A percentile compares a stretch with the other conserved stretches of the same genome.
These are phyloP conservation scores for Linyphia triangularis DNA, from an alignment of 2,888 invertebrate species.

Conservation along the genomic window DNA sequence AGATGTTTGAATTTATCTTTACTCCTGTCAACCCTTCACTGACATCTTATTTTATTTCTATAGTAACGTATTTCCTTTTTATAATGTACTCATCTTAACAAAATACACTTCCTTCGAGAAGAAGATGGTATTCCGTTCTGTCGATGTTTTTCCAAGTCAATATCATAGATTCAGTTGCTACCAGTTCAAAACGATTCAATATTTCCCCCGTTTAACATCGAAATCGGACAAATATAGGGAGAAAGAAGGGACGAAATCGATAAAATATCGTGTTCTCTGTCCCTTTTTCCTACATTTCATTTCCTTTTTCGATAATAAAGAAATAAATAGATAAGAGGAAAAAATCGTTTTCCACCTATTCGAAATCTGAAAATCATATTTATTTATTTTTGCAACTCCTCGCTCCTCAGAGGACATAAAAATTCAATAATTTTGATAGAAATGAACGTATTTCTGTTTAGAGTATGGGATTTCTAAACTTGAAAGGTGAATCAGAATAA, in stretches of 20 bases:
- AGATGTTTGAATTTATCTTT: conserved; percentile 17
- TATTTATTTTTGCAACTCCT: background rate
- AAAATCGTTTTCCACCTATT: conserved; percentile 1
- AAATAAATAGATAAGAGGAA: conserved; percentile 37
- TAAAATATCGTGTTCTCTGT: conserved; percentile 68
- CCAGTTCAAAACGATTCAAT: conserved; percentile 53
- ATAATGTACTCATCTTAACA: conserved; percentile 30
- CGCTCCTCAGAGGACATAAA: background rate
- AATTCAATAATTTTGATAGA: conserved; percentile 29
- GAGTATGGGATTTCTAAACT: background rate
- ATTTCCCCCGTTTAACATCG: conserved; percentile 47
- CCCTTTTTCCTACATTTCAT: conserved; percentile 40
- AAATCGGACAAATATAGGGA: conserved; percentile 66
- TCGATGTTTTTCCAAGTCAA: conserved; percentile 46
- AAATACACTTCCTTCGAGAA: conserved; percentile 1
- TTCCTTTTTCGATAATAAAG: conserved; percentile 51
- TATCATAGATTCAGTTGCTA: conserved; percentile 42
- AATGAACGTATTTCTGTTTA: conserved; percentile 11
- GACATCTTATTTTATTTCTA: conserved; percentile 1
- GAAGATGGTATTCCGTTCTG: conserved; percentile 3
- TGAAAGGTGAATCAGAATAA: background rate
- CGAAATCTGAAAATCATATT: conserved; percentile 24
- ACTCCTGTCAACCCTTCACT: background rate
- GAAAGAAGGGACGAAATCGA: conserved; percentile 42
- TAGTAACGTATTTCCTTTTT: conserved; percentile 42